Conservation (phyloP, 2,113 vertebrate species). For the Cercocebus atys region DNA sequence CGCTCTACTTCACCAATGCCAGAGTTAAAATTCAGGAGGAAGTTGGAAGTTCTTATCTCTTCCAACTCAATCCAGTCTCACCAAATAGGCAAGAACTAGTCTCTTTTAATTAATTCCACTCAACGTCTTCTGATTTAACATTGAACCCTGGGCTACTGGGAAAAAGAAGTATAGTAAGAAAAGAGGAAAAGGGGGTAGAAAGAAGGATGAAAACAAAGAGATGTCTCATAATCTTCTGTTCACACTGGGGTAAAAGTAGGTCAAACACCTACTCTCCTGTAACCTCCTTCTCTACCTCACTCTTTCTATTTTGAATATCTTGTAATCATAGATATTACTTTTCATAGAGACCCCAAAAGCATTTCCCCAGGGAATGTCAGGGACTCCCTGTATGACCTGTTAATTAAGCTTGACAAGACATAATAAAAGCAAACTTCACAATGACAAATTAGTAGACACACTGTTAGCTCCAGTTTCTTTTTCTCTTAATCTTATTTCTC, state of each 20-base stretch:
- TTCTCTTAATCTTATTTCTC: neutral
- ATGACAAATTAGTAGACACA: neutral
- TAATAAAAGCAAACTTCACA: neutral
- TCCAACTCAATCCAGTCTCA: neutral
- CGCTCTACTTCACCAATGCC: neutral
- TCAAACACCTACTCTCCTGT: neutral
- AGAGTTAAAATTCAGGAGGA: constrained; percentile 7
- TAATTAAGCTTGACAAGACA: neutral
- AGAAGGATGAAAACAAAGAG: neutral
- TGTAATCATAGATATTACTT: neutral
- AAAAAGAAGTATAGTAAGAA: neutral
- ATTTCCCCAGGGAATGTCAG: neutral
- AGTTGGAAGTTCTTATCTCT: neutral
- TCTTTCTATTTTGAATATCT: neutral
- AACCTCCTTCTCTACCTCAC: neutral
- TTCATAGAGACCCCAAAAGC: neutral
- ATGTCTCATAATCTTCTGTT: neutral
- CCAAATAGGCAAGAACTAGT: neutral
- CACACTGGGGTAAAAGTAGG: neutral
- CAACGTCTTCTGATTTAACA: neutral
- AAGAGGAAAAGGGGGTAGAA: neutral
- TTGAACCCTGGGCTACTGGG: neutral
- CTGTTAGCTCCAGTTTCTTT: neutral
- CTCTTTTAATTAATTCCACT: neutral
- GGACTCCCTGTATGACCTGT: neutral